Evolutionary conservation across 2,797 vertebrate species (phyloP), one percentile per base, ranked within the genome.

Genomic region (Amblyopsis hoosieri): DNA sequence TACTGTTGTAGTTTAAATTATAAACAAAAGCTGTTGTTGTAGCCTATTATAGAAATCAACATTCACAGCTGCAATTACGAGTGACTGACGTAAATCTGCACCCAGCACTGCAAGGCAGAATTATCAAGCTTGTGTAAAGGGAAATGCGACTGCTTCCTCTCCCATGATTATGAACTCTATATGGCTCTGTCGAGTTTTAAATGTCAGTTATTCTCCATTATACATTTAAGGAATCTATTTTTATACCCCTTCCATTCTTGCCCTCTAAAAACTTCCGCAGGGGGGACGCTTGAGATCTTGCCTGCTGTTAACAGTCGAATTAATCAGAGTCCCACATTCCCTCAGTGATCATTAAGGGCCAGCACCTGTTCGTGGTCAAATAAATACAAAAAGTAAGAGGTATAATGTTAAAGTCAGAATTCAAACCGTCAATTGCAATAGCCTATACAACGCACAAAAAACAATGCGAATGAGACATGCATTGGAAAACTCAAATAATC

Each of bases 141-240:
- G 87, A 90, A 87, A 86, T 74, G 87, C 76, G 84, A 90, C 80
- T 60, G 71, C 60, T 89, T 89, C 88, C 88, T 69, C 46, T 80
- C 79, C 71, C 79, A 84, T 90, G 84, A 90, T 91, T 88, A 88
- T 86, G 83, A 84, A 71, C 78, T 75, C 83, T 81, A 89, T 90
- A 91, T 88, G 73, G 87, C 85, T 90, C 90, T 90, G 87, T 89
- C 78, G 86, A 84, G 85, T 75, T 87, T 76, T 76, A 85, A 87
- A 87, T 72, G 85, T 67, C 76, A 77, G 63, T 49, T 75, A 83
- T 84, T 87, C 85, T 29, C 86, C 89, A 89, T 79, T 70, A 66
- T 66, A 70, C 75, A 66, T 70, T 82, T 84, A 86, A 84, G 79
- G 80, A 47, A 67, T 71, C 88, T 91, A 91, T 90, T 91, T 90